Percentiles rank a stretch among this genome's conserved stretches.
These are phyloP conservation scores for Acipenser ruthenus DNA, from an alignment of 2,797 vertebrate genomes.

Conservation along the genomic window DNA sequence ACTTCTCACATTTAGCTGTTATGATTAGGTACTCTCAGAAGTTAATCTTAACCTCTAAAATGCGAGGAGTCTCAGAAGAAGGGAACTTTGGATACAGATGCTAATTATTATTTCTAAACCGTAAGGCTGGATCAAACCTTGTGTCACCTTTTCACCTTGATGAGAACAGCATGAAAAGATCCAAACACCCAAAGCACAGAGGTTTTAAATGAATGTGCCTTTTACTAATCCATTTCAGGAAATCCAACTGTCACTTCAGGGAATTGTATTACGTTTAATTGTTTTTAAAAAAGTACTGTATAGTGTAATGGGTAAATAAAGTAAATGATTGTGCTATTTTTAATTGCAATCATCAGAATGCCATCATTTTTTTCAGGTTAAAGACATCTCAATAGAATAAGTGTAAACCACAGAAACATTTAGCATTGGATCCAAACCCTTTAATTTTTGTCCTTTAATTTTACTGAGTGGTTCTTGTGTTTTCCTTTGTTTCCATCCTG, in stretches of 20 bases:
- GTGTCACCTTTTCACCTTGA: slow-evolving; percentile 14
- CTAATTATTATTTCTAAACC: slow-evolving; percentile 14
- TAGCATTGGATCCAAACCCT: too few species aligned
- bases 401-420: too few species aligned
- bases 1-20: slow-evolving; percentile 5
- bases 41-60: slow-evolving; percentile 11
- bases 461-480: too few species aligned
- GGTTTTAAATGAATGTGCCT: background rate
- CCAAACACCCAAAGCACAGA: background rate
- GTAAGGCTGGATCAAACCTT: slow-evolving; percentile 1
- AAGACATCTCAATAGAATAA: too few species aligned
- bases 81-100: slow-evolving; percentile 7
- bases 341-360: too few species aligned
- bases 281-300: background rate
- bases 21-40: slow-evolving; percentile 13
- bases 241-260: slow-evolving; percentile 4
- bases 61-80: slow-evolving; percentile 2
- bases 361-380: too few species aligned
- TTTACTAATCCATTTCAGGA: background rate
- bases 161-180: background rate
- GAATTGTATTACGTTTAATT: slow-evolving; percentile 8
- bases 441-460: too few species aligned
- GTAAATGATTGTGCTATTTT: too few species aligned
- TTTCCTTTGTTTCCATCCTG: too few species aligned
- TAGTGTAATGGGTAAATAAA: too few species aligned